Percentiles rank a stretch among this genome's conserved stretches.
phyloP scores from a whole-genome alignment of 2,113 vertebrate genomes.

The Psophia crepitans region DNA sequence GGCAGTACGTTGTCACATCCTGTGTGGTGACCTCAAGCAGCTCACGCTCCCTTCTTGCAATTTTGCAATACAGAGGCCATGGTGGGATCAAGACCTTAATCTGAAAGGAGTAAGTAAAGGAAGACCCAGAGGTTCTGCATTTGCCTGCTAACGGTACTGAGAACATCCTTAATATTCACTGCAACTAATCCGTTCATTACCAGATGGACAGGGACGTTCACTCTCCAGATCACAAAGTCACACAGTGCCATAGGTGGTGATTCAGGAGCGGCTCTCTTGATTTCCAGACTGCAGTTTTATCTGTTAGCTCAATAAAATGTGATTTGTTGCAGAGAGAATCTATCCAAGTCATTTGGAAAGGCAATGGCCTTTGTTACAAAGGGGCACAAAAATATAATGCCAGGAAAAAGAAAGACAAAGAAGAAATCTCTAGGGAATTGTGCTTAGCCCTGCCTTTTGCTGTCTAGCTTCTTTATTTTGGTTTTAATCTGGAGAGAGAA shows the following conservation, averaged over 20 bases:
- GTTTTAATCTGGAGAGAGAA: neutral
- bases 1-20: neutral
- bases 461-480: neutral
- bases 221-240: neutral
- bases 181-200: neutral
- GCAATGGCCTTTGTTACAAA: neutral
- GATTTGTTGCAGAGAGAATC: constrained; percentile 15
- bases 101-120: neutral
- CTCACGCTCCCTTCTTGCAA: neutral
- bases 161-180: neutral
- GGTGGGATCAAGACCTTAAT: neutral
- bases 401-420: neutral
- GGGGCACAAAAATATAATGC: neutral
- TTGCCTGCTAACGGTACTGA: fast-evolving
- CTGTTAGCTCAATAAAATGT: constrained; percentile 1
- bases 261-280: neutral
- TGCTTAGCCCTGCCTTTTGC: neutral
- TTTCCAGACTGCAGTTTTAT: neutral
- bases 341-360: neutral
- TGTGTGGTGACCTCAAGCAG: neutral
- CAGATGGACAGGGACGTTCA: neutral
- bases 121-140: neutral
- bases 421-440: neutral
- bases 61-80: neutral
- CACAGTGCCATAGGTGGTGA: neutral